Base-by-base conservation (phyloP, 2,888 invertebrate species). In the Sicus ferrugineus region DNA sequence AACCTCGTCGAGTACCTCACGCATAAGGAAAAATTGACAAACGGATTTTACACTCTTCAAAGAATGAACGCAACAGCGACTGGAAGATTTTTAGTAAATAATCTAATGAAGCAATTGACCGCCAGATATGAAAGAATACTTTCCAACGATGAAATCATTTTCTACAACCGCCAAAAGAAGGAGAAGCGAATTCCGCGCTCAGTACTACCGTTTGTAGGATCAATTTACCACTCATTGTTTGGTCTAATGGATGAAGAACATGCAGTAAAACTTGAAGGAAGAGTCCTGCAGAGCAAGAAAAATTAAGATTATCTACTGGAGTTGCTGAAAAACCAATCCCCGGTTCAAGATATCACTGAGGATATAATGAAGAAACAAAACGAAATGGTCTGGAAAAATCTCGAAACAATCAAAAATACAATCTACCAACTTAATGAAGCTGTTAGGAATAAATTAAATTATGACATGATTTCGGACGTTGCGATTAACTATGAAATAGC, bases 211-310 rank as follows among this genome's bases (percentile, higher is more conserved):
- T 52, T 52, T 52, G 50, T 52, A 11, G 23, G 50, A 21, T 52
- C 50, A n/a, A 21, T 52, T 21, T 52, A 52, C 21, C 50, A 52
- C 11, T 52, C 50, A 19, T 23, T 52, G 9, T 52, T 52, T 52
- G 50, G 50, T 11, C 50, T 52, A 4, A 52, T 52, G 50, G 50
- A 52, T 21, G 50, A 52, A 52, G 50, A 52, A 3, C 50, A 52
- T 21, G 50, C 50, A 21, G 23, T 21, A 52, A 52, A 52, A 5
- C 46, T 46, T 9, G 21, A 52, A 52, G 9, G 23, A 7, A 19
- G 23, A 21, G 23, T 52, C 3, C 9, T 2, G 4, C 19, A 21
- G 23, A 21, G 21, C 23, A 19, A 52, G 23, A 21, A 52, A 52
- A 52, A 52, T 52, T 19, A 52, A 21, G 21, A 21, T 11, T 52